Evolutionary conservation across 2,113 vertebrate genomes (phyloP), one percentile per base, ranked within the genome.

Genomic region (Formicarius rufipectus): DNA sequence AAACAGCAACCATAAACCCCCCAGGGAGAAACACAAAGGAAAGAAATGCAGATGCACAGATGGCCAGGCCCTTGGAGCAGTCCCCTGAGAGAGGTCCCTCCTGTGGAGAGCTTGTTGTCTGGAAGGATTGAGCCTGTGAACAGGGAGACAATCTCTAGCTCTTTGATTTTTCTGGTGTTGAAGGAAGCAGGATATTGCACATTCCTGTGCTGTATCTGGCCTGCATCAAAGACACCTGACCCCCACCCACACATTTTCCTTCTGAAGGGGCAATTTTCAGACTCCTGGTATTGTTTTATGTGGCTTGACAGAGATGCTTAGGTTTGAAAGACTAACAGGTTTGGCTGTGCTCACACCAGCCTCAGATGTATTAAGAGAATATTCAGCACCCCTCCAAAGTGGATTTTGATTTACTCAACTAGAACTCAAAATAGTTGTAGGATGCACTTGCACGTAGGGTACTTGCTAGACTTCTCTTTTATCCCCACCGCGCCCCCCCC

Each of bases 181-280:
- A 91, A 81, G 55, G 42, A 95, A 75, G 50, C 40, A 89, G 69
- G 80, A 78, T 93, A 77, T 84, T 87, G 55, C 52, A 89, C 28
- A 49, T 92, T 89, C 55, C 31, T 89, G 39, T 33, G 25, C 63
- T 1, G 2, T 89, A 62, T 80, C 76, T 94, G 84, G 86, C 42
- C 55, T 88, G 30, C 17, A 35, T 95, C 89, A 94, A 40, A 89
- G 67, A 88, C 80, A 90, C 37, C 68, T 89, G 84, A 86, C 50
- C 64, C 22, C n/a, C n/a, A 62, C 17, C 23, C 25, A 55, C 2
- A 0, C 27, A 21, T 40, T 10, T 47, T 80, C 45, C 40, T 90
- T 89, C 66, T 63, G 72, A 92, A 95, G 55, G 55, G 56, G 28
- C 20, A 81, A 15, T 90, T 95, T 80, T 90, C 67, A 80, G 30